These are phyloP conservation scores for Crambe crambe DNA, from an alignment of 37 sponge, comb jelly and placozoan genomes.

Conservation along the genomic window DNA sequence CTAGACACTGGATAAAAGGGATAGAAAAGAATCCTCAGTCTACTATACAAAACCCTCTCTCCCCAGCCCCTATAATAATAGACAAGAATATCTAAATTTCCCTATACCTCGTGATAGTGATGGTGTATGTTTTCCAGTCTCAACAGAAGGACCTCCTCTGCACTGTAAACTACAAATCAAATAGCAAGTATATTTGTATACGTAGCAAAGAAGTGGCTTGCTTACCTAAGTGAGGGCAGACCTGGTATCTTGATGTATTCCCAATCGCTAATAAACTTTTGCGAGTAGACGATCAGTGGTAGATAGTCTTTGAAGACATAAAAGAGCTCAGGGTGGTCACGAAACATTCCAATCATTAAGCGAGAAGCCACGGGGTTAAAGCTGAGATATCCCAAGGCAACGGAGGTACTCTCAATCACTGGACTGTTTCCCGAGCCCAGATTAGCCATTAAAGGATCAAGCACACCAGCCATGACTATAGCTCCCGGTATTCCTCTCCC, in stretches of 20 bases:
- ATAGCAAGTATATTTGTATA: not conserved
- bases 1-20: too few species aligned
- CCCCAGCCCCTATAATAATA: not conserved
- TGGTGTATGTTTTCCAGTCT: not conserved
- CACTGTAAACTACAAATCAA: constrained; percentile 6
- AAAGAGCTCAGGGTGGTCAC: constrained; percentile 68
- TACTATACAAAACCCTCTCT: too few species aligned
- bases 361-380: constrained; percentile 63
- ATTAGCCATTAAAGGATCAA: constrained; percentile 58
- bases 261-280: constrained; percentile 60
- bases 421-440: constrained; percentile 42
- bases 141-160: constrained; percentile 26
- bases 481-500: constrained; percentile 61
- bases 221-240: constrained; percentile 61
- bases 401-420: constrained; percentile 51
- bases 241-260: constrained; percentile 26
- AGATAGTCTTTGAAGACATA: constrained; percentile 37
- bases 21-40: too few species aligned
- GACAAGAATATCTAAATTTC: not conserved
- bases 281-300: constrained; percentile 31
- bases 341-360: constrained; percentile 57
- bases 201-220: not conserved
- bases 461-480: constrained; percentile 69
- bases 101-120: constrained; percentile 2
- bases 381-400: constrained; percentile 81